These are phyloP conservation scores for Polyommatus iphigenia DNA, from an alignment of 2,888 invertebrate genomes.

Conservation along the genomic window DNA sequence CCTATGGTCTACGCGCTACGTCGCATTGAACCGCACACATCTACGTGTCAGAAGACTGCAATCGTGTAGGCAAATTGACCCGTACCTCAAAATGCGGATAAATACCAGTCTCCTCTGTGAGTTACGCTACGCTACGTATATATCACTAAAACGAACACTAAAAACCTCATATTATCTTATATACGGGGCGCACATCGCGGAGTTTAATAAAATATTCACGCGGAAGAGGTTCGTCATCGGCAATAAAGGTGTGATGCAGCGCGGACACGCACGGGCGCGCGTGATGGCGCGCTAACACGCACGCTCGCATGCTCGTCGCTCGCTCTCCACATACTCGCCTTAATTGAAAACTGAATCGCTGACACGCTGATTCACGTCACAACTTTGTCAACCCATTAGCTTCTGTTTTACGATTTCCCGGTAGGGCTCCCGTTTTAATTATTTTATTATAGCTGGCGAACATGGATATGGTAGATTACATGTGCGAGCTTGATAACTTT, in stretches of 20 bases:
- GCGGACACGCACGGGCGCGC: slow-evolving; percentile 10
- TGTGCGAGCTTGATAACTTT: neutral
- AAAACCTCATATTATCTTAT: slow-evolving; percentile 5
- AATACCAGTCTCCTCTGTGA: neutral
- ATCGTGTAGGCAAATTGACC: neutral
- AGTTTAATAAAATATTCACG: slow-evolving; percentile 22
- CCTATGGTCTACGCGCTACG: neutral
- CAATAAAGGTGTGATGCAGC: slow-evolving; percentile 4
- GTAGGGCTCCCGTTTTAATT: neutral
- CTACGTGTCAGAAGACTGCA: neutral
- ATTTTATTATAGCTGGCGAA: neutral
- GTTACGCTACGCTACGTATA: neutral
- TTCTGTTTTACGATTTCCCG: neutral
- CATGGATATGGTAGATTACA: neutral
- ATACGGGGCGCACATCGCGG: neutral
- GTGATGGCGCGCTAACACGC: neutral
- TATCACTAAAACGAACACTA: neutral
- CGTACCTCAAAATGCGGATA: neutral
- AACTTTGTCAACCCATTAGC: neutral
- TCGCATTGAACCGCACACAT: neutral
- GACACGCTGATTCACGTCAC: neutral
- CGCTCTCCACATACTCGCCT: slow-evolving; percentile 4
- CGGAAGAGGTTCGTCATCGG: slow-evolving; percentile 2
- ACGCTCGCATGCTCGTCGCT: neutral
- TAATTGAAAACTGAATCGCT: neutral